A percentile compares a stretch with the other conserved stretches of the same genome.
phyloP scores from a whole-genome alignment of 2,113 vertebrate species.

The Ancistrus triradiatus region DNA sequence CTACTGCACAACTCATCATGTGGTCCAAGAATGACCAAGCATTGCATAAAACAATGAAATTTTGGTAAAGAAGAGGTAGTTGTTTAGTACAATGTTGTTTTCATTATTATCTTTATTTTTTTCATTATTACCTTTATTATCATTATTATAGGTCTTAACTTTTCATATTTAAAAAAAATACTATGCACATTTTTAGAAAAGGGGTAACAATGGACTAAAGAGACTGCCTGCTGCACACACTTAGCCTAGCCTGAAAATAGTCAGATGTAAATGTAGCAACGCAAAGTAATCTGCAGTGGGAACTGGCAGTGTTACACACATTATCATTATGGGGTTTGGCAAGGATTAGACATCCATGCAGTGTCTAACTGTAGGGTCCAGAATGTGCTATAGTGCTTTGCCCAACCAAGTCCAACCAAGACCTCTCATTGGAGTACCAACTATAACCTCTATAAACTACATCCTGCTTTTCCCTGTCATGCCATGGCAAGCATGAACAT shows the following conservation, averaged over 20 bases:
- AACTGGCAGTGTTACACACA: not conserved
- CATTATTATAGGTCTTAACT: too few species aligned
- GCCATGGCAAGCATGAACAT: constrained; percentile 55
- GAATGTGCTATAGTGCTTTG: not conserved
- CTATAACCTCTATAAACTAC: not conserved
- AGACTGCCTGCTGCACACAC: not conserved
- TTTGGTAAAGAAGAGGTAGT: too few species aligned
- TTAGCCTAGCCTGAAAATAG: not conserved
- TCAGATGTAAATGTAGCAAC: not conserved
- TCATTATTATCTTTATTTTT: too few species aligned
- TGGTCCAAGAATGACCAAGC: too few species aligned
- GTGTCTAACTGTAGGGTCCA: not conserved
- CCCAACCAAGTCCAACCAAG: not conserved
- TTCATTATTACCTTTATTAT: too few species aligned
- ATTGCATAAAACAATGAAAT: too few species aligned
- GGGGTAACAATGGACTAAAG: not conserved
- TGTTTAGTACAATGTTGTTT: too few species aligned
- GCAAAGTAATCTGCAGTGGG: not conserved
- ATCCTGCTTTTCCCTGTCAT: not conserved
- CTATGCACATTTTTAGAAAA: too few species aligned
- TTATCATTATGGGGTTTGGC: not conserved
- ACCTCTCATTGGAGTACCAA: too few species aligned
- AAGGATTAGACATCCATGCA: too few species aligned
- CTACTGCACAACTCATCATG: too few species aligned
- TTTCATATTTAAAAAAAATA: too few species aligned